These are phyloP conservation scores for Eulemur mongoz DNA, from an alignment of 2,797 vertebrate genomes.

Conservation along the genomic window DNA sequence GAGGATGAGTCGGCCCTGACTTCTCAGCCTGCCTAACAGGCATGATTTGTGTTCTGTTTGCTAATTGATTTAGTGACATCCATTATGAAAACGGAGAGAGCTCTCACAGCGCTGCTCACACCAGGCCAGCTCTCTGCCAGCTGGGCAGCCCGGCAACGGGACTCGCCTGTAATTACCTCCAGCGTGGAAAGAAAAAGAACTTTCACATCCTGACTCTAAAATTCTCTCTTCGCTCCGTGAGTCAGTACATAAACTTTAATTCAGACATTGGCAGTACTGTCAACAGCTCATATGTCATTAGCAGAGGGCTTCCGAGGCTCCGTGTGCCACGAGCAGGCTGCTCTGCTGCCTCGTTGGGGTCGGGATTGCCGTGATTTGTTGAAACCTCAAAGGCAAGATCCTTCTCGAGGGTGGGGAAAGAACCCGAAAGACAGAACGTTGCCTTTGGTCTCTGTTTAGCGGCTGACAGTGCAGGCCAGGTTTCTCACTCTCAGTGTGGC, in stretches of 20 bases:
- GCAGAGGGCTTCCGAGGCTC: background rate
- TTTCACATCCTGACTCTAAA: constrained; percentile 68
- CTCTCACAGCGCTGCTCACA: background rate
- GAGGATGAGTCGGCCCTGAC: background rate
- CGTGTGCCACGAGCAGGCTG: background rate
- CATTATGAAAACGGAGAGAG: background rate
- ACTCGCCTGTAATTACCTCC: constrained; percentile 45
- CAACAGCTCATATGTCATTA: constrained; percentile 68
- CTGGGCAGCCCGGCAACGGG: background rate
- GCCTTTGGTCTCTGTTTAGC: background rate
- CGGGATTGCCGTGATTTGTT: background rate
- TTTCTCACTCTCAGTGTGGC: background rate
- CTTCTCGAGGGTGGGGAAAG: background rate
- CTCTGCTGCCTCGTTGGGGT: background rate
- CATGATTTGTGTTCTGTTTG: background rate
- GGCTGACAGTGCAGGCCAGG: accelerated
- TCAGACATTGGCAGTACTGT: constrained; percentile 70
- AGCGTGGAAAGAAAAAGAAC: constrained; percentile 71
- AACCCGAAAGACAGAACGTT: background rate
- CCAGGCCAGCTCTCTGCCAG: background rate
- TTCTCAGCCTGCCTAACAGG: background rate
- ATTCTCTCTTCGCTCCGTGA: constrained; percentile 62
- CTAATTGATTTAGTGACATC: constrained; percentile 36
- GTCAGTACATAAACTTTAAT: constrained; percentile 77
- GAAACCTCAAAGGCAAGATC: background rate